Conservation (phyloP, 2,888 invertebrate species). For the Sipha maydis region DNA sequence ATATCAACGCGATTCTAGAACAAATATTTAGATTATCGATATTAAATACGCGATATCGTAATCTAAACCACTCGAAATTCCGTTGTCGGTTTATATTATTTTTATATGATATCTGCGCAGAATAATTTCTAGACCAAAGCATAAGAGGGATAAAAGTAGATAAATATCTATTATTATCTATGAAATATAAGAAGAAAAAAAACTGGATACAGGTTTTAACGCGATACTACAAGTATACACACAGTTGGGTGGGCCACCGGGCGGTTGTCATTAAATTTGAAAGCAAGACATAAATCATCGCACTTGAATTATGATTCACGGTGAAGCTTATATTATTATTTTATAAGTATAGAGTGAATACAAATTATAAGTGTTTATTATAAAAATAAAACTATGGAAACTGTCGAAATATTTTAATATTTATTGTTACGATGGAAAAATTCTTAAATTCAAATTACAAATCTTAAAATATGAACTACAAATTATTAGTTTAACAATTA, state of each 20-base stretch:
- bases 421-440: too few relatives aligned
- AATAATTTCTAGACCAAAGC: not conserved
- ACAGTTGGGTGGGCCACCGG: not conserved
- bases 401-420: too few relatives aligned
- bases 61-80: too few relatives aligned
- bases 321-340: not conserved
- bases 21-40: too few relatives aligned
- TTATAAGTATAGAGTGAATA: too few relatives aligned
- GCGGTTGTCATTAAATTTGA: not conserved
- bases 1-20: too few relatives aligned
- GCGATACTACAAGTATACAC: not conserved
- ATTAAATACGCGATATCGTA: too few relatives aligned
- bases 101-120: not conserved
- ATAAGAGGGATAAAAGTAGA: not conserved
- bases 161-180: not conserved
- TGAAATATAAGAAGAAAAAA: not conserved
- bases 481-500: too few relatives aligned
- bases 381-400: too few relatives aligned
- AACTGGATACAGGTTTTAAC: not conserved
- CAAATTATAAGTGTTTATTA: too few relatives aligned
- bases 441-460: too few relatives aligned
- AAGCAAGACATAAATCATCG: not conserved
- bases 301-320: not conserved
- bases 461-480: too few relatives aligned
- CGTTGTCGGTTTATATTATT: not conserved